These are phyloP conservation scores for Chionis minor DNA, from an alignment of 2,113 vertebrate genomes.

Conservation along the genomic window DNA sequence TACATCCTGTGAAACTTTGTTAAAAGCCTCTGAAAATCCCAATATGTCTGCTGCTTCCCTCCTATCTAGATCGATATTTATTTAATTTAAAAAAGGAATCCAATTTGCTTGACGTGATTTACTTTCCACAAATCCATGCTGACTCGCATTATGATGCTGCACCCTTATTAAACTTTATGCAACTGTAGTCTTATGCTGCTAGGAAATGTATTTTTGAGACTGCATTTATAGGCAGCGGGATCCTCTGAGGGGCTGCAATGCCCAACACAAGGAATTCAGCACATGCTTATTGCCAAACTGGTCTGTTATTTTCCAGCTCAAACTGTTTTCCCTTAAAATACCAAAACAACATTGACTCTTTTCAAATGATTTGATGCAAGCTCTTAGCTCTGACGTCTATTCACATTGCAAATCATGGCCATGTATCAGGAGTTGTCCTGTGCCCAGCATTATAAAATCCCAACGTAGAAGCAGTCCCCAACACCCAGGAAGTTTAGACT, in stretches of 20 bases:
- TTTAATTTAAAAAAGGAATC: conserved; percentile 70
- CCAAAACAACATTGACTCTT: neutral
- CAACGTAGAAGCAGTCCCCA: neutral
- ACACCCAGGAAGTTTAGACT: neutral
- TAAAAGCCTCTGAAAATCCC: conserved; percentile 45
- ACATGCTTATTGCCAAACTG: neutral
- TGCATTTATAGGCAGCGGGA: neutral
- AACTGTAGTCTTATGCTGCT: conserved; percentile 2
- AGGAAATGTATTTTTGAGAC: neutral
- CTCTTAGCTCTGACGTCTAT: neutral
- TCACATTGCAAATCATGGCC: neutral
- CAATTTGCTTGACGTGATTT: conserved; percentile 69
- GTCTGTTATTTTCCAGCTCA: neutral
- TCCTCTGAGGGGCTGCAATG: neutral
- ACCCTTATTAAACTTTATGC: conserved; percentile 35
- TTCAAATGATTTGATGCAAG: neutral
- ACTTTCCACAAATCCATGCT: conserved; percentile 53
- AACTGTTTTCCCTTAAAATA: neutral
- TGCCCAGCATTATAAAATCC: neutral
- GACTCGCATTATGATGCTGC: conserved; percentile 39
- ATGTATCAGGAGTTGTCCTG: neutral
- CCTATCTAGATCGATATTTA: conserved; percentile 68
- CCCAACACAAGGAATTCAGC: neutral
- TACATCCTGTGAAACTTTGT: conserved; percentile 37
- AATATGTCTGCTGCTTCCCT: conserved; percentile 31